Conservation (phyloP, 1,140 invertebrate genomes). For the Papilio dardanus region DNA sequence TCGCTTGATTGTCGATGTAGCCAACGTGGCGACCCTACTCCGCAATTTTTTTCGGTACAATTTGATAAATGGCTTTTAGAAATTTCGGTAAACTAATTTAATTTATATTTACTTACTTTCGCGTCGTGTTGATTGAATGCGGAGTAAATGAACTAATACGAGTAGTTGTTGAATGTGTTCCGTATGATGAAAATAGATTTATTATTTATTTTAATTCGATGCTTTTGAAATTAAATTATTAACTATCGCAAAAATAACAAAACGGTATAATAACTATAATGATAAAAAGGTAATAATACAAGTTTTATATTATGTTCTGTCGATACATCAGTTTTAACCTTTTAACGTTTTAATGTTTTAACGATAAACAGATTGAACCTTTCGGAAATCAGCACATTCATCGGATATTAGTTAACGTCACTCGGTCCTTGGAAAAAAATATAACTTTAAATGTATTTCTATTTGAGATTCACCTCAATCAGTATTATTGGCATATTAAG, state of each 20-base stretch:
- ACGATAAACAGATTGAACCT: neutral
- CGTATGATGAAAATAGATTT: neutral
- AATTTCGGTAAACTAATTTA: constrained; percentile 1
- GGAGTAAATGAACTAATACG: neutral
- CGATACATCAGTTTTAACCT: neutral
- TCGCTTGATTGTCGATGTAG: constrained; percentile 62
- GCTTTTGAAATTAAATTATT: neutral
- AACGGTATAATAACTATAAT: too few relatives aligned
- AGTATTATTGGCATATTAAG: constrained; percentile 41
- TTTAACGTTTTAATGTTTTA: too few relatives aligned
- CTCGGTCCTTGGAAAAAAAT: neutral
- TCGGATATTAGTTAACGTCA: neutral
- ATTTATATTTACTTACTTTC: constrained; percentile 8
- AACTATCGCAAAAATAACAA: neutral
- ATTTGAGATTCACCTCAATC: constrained; percentile 26
- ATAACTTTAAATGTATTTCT: constrained; percentile 14
- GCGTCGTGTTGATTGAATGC: constrained; percentile 6
- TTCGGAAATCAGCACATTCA: neutral
- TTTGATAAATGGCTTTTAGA: constrained; percentile 21
- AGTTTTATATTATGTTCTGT: neutral
- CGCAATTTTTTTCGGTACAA: constrained; percentile 20
- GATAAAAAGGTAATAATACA: too few relatives aligned
- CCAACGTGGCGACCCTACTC: constrained; percentile 26
- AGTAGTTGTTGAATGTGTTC: neutral
- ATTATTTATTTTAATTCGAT: neutral